A percentile compares a stretch with the other conserved stretches of the same genome.
phyloP scores from a whole-genome alignment of 2,113 vertebrate genomes.

The Pyrgilauda ruficollis region DNA sequence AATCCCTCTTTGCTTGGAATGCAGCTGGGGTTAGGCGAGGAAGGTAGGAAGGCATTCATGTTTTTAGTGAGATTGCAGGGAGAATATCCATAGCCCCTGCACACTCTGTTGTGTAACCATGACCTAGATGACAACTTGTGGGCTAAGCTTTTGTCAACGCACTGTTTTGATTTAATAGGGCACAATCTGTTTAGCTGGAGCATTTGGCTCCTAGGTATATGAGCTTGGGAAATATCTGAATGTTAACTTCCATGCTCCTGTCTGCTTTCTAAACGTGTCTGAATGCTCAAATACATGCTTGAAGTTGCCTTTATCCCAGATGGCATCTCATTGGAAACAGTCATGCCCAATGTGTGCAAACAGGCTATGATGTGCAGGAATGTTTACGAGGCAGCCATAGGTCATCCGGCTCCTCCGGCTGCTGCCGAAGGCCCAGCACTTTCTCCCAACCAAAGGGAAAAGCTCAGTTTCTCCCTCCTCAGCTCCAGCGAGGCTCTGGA shows the following conservation, averaged over 20 bases:
- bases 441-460: neutral
- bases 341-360: neutral
- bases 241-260: neutral
- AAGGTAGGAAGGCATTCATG: neutral
- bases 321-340: conserved; percentile 35
- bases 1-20: neutral
- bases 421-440: neutral
- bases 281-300: neutral
- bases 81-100: neutral
- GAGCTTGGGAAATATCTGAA: neutral
- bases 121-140: neutral
- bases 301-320: conserved; percentile 26
- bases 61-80: neutral
- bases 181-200: conserved; percentile 42
- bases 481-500: neutral
- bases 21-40: neutral
- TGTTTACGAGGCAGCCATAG: neutral
- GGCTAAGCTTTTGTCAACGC: neutral
- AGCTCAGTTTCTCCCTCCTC: neutral
- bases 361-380: neutral
- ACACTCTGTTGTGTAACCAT: neutral
- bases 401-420: neutral
- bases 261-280: neutral
- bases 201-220: conserved; percentile 12
- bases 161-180: conserved; percentile 22